Conservation (phyloP, 2,797 vertebrate genomes). For the Squalus acanthias region DNA sequence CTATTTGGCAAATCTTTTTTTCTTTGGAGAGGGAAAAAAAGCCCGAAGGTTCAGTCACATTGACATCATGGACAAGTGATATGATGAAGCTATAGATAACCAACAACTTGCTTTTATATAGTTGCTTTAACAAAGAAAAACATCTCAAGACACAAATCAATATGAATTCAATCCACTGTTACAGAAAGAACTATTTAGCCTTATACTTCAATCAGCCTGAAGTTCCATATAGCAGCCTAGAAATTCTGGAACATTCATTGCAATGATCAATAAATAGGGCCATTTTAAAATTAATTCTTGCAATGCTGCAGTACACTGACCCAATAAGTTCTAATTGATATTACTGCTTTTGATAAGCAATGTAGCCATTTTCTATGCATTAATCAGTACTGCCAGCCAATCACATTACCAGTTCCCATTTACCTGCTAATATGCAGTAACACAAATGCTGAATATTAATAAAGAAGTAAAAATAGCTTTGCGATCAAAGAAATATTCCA, state of each 20-base stretch:
- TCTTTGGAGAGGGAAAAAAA: not conserved
- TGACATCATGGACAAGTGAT: not conserved
- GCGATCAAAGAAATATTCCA: not conserved
- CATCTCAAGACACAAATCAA: not conserved
- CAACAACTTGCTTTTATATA: not conserved
- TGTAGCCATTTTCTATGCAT: not conserved
- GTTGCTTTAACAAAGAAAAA: not conserved
- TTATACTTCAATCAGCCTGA: not conserved
- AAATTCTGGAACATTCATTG: not conserved
- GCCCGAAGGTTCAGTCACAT: not conserved
- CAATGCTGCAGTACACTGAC: not conserved
- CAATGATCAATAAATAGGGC: not conserved
- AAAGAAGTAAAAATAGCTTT: not conserved
- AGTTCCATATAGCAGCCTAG: not conserved
- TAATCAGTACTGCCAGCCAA: not conserved
- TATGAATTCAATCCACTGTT: not conserved
- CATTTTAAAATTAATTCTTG: conserved; percentile 9
- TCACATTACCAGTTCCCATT: not conserved
- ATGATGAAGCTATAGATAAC: not conserved
- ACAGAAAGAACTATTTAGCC: not conserved
- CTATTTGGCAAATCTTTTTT: not conserved
- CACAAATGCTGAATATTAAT: not conserved
- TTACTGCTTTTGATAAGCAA: not conserved
- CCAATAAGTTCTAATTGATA: not conserved
- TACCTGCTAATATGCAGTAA: not conserved